phyloP scores from a whole-genome alignment of 1,140 invertebrate species.

The Temnothorax nylanderi region DNA sequence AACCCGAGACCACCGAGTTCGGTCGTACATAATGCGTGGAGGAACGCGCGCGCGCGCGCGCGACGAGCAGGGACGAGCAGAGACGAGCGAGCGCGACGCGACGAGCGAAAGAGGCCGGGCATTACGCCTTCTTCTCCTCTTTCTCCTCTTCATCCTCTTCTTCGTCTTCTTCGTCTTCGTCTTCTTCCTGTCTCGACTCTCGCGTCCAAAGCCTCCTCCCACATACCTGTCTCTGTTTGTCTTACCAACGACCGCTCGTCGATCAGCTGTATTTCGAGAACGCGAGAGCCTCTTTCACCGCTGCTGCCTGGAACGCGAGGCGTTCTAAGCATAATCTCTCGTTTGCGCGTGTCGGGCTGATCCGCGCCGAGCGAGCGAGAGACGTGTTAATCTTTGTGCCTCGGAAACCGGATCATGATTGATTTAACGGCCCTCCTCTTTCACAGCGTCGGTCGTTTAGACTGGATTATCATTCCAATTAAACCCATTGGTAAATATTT shows the following conservation, averaged over 20 bases:
- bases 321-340: not conserved
- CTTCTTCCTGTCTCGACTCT: slow-evolving; percentile 27
- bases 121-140: slow-evolving; percentile 55
- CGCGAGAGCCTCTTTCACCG: not conserved
- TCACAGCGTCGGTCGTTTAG: not conserved
- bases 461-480: slow-evolving; percentile 2
- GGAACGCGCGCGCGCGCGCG: slow-evolving; percentile 63
- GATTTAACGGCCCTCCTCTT: not conserved
- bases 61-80: slow-evolving; percentile 57
- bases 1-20: slow-evolving; percentile 73
- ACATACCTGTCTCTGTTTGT: slow-evolving; percentile 59
- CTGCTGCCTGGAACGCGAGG: not conserved
- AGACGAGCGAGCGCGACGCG: slow-evolving; percentile 33
- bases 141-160: slow-evolving; percentile 5
- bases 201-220: slow-evolving; percentile 5
- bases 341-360: not conserved
- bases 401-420: slow-evolving; percentile 10
- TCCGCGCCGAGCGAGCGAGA: not conserved
- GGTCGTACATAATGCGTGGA: slow-evolving; percentile 70
- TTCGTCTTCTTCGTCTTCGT: not conserved
- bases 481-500: slow-evolving; percentile 12
- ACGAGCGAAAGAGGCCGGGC: slow-evolving; percentile 36
- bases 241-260: slow-evolving; percentile 32
- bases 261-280: slow-evolving; percentile 54
- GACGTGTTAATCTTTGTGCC: slow-evolving; percentile 23